A percentile compares a stretch with the other conserved stretches of the same genome.
phyloP scores from a whole-genome alignment of 1,140 invertebrate genomes.

The Drosophila asahinai region DNA sequence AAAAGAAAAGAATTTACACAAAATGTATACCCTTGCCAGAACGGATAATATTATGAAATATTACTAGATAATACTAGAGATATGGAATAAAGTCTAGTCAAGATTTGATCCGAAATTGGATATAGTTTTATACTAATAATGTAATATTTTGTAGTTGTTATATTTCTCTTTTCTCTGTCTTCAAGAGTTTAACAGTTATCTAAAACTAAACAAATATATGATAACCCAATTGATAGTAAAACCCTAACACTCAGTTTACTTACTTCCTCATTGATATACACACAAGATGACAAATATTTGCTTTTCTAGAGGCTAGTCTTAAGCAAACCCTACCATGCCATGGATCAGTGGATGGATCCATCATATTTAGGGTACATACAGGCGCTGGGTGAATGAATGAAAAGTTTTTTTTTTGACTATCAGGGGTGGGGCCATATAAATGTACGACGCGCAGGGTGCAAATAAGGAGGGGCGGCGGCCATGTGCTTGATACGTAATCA shows the following conservation, averaged over 20 bases:
- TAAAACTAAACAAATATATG: background rate
- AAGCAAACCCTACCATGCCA: background rate
- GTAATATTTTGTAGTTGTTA: background rate
- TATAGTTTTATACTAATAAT: background rate
- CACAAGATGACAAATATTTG: background rate
- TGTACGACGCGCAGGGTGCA: constrained; percentile 27
- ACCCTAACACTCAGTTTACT: background rate
- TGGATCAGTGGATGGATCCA: constrained; percentile 8
- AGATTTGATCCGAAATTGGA: no score
- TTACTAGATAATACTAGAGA: no score
- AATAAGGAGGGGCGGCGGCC: constrained; percentile 44
- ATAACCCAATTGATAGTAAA: constrained; percentile 6
- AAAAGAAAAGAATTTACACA: background rate
- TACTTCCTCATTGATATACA: background rate
- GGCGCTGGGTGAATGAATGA: constrained; percentile 54
- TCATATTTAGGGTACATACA: constrained; percentile 4
- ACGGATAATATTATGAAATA: no score
- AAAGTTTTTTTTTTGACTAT: constrained; percentile 46
- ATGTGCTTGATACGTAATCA: constrained; percentile 63
- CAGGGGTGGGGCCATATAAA: constrained; percentile 20
- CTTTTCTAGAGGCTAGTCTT: background rate
- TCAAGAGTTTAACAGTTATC: no score
- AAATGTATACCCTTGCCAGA: no score
- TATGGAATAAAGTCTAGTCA: no score
- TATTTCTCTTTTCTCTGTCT: background rate